Conservation (phyloP, 1,140 invertebrate genomes). For the Onthophagus taurus region DNA sequence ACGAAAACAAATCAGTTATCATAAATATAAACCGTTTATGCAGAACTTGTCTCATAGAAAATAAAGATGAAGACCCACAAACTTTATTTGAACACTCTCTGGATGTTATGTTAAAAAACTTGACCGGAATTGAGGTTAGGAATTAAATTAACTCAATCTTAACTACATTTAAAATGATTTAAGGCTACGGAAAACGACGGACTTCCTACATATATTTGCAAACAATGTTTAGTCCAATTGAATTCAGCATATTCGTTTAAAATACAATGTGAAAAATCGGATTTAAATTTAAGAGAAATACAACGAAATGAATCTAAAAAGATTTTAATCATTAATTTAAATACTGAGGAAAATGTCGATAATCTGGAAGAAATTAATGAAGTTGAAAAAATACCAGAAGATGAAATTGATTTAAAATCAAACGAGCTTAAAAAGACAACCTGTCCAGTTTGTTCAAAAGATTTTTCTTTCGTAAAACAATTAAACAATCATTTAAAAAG, state of each 20-base stretch:
- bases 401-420: not conserved
- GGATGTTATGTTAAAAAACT: conserved; percentile 18
- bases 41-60: conserved; percentile 28
- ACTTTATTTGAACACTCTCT: conserved; percentile 24
- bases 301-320: no score
- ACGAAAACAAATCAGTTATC: conserved; percentile 8
- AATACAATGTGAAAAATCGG: conserved; percentile 23
- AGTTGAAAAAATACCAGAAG: not conserved
- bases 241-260: conserved; percentile 23
- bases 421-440: not conserved
- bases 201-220: conserved; percentile 24
- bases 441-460: no score
- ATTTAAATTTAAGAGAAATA: conserved; percentile 19
- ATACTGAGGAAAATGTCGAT: conserved; percentile 17
- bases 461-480: conserved; percentile 20
- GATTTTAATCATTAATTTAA: no score
- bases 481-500: conserved; percentile 29
- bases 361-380: conserved; percentile 12
- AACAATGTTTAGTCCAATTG: conserved; percentile 22
- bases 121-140: conserved; percentile 24
- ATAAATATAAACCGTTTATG: conserved; percentile 24
- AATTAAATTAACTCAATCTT: not conserved
- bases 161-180: conserved; percentile 2
- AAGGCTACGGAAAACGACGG: conserved; percentile 22
- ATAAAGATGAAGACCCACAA: conserved; percentile 21